Base-by-base conservation (phyloP, 2,113 vertebrate species). In the Ivindomyrus marchei region DNA sequence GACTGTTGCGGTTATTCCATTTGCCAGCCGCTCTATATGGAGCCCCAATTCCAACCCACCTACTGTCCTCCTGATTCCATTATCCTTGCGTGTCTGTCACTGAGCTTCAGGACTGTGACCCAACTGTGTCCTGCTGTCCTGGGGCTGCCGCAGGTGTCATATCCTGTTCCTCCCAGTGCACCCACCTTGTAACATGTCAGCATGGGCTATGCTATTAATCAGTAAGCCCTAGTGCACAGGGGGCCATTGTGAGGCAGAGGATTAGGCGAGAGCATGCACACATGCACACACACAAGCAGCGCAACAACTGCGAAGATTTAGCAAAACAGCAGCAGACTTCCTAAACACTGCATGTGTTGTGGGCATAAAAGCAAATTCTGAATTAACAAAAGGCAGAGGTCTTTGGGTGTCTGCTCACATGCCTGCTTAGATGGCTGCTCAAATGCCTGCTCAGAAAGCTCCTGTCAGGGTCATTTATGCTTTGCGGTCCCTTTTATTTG, bases 121-220 rank as follows among this genome's bases (percentile, higher is more conserved):
- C 31, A 36, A 58, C 36, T 42, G 77, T 89, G 62, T 4, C 50
- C 45, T 91, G 50, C 66, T 90, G 19, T 87, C 88, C 88, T 50
- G 77, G 19, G 58, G 58, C 90, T 83, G 74, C 80, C 39, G 39
- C 45, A 89, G 87, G 89, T 93, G 3, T 92, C 88, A 92, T 92
- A 91, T 87, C 91, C 85, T 52, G 85, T 87, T 50, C 92, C 90
- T 46, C 45, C 56, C 9, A 52, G 45, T 24, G 24, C 77, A 46
- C 17, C 70, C 53, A 49, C 88, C 88, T 66, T 8, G 17, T 88
- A 45, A 90, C 27, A 62, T 83, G 85, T 53, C 31, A 83, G 70
- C 31, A n/a, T 17, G 27, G 90, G 42, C 77, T 15, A 42, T 1
- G 24, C 42, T 24, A 56, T 46, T 49, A 50, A 45, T 70, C 53